Conservation (phyloP, 2,888 invertebrate genomes). For the Omphaloscelis lunosa region DNA sequence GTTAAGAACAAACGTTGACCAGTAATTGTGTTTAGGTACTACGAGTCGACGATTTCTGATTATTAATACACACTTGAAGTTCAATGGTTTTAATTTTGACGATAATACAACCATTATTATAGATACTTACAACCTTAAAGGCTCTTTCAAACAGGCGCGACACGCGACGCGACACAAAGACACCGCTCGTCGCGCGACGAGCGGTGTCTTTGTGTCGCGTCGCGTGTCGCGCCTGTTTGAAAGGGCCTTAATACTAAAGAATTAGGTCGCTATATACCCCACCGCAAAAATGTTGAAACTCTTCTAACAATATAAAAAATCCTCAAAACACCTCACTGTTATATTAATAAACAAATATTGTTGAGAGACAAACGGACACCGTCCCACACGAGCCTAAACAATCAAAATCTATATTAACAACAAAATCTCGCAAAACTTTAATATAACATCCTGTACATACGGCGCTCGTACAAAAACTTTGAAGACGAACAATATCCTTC, state of each 20-base stretch:
- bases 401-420: conserved; percentile 45
- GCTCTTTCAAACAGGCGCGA: too few species aligned
- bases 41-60: neutral
- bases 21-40: neutral
- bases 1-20: neutral
- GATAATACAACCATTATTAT: too few species aligned
- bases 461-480: conserved; percentile 48
- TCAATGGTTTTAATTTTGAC: too few species aligned
- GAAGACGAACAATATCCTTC: conserved; percentile 52
- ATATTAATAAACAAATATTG: conserved; percentile 39
- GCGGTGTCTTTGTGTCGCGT: too few species aligned
- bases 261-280: neutral
- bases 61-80: neutral
- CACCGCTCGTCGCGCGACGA: too few species aligned
- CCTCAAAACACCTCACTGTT: neutral
- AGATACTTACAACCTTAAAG: neutral
- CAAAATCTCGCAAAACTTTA: conserved; percentile 49
- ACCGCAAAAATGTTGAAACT: neutral
- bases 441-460: conserved; percentile 47
- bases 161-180: too few species aligned
- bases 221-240: too few species aligned
- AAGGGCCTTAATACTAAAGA: neutral
- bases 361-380: conserved; percentile 28
- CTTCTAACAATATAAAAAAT: neutral
- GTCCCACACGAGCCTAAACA: conserved; percentile 38